Evolutionary conservation across 1,140 invertebrate species (phyloP), one percentile per base, ranked within the genome.

Genomic region (Limonius californicus): DNA sequence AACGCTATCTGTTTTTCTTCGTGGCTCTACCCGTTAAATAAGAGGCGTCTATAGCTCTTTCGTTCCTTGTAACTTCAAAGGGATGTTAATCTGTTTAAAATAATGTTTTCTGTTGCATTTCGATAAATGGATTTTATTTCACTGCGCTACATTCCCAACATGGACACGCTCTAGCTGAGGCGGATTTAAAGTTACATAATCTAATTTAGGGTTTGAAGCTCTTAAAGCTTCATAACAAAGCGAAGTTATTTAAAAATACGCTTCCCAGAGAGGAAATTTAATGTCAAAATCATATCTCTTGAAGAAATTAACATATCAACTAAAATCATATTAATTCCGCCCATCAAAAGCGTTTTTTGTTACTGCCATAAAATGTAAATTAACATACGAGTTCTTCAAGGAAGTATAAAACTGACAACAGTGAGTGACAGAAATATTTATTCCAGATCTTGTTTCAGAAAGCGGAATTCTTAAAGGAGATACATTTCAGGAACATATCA

Each of bases 281-380:
- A 39, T 39, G 20, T 50, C 16, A 50, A 50, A 50, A 50, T 50
- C 16, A 50, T 50, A 39, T 39, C 35, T 39, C 20, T 18, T 50
- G 16, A 45, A 50, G 19, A 50, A 50, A 50, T 50, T 50, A 50
- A 50, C 45, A 50, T 50, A 50, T 50, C 45, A 50, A 50, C 16
- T 21, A 50, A 19, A 50, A 50, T n/a, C 16, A 21, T 21, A 50
- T 50, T 50, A 50, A 50, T 50, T 50, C 45, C 45, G 45, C 45
- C 45, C 45, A 50, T 50, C 45, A 50, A 19, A 50, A 18, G 12
- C 45, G 16, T 18, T 50, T 50, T 50, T 50, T 50, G 45, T 50
- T 3, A 21, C 14, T 50, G n/a, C 20, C 16, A 50, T 9, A 50
- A 50, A 21, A 50, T 50, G 16, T 50, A 50, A 50, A 50, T 50